These are phyloP conservation scores for Manis pentadactyla DNA, from an alignment of 2,797 vertebrate species.

Conservation along the genomic window DNA sequence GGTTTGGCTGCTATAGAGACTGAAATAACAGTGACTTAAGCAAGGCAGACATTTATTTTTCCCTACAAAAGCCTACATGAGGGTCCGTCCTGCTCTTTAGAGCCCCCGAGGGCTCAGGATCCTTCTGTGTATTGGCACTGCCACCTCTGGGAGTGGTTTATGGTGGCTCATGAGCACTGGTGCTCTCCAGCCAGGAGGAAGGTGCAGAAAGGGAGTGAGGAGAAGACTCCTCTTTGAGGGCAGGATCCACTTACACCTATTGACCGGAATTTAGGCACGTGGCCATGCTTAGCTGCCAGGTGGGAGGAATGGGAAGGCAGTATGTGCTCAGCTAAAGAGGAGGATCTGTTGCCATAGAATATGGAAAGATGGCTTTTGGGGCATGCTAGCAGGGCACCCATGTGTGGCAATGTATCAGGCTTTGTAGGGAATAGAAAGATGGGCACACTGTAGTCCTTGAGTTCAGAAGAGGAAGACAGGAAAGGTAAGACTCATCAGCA, in stretches of 20 bases:
- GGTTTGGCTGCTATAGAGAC: neutral
- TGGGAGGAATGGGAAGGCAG: neutral
- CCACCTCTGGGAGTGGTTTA: no score
- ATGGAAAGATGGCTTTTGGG: neutral
- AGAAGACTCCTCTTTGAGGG: neutral
- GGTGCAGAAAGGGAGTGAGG: no score
- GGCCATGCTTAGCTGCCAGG: accelerated
- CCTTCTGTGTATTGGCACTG: neutral
- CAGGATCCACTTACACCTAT: neutral
- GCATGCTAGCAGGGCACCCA: neutral
- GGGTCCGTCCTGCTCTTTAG: neutral
- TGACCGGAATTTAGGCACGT: accelerated
- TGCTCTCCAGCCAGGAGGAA: neutral
- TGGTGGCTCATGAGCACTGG: no score
- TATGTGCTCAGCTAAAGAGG: neutral
- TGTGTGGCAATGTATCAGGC: neutral
- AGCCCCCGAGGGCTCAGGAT: neutral
- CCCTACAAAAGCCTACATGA: neutral
- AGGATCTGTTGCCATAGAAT: neutral
- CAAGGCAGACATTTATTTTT: neutral
- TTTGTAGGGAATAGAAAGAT: neutral
- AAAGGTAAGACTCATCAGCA: neutral
- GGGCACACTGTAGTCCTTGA: accelerated
- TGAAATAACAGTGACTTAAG: neutral
- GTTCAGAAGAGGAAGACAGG: neutral